Conservation (phyloP, 2,888 invertebrate species). For the Tridacna crocea region DNA sequence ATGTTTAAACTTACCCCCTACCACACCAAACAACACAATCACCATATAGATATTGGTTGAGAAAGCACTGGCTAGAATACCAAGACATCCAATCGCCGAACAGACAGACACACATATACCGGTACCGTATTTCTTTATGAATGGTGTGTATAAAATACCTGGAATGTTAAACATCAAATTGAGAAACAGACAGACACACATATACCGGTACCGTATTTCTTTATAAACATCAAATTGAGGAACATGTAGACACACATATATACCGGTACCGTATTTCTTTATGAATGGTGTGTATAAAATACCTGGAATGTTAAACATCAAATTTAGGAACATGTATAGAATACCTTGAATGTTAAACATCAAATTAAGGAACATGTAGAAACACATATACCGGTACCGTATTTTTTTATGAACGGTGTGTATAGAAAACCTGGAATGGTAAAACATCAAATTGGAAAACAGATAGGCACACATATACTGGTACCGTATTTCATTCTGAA, state of each 20-base stretch:
- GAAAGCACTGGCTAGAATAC: constrained; percentile 38
- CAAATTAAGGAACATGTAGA: constrained; percentile 31
- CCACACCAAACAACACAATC: constrained; percentile 33
- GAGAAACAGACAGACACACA: constrained; percentile 35
- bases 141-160: constrained; percentile 15
- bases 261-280: constrained; percentile 30
- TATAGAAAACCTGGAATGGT: constrained; percentile 4
- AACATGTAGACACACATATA: constrained; percentile 33
- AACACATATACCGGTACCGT: constrained; percentile 42
- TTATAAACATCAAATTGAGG: constrained; percentile 31
- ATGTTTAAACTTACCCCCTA: constrained; percentile 30
- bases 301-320: not conserved
- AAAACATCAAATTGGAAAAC: constrained; percentile 31
- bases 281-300: constrained; percentile 18
- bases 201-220: constrained; percentile 35
- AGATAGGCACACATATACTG: constrained; percentile 37
- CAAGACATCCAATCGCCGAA: constrained; percentile 36
- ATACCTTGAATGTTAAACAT: constrained; percentile 19
- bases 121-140: constrained; percentile 22
- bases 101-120: constrained; percentile 43
- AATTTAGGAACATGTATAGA: constrained; percentile 25
- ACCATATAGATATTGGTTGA: constrained; percentile 38
- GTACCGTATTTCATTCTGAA: constrained; percentile 22
- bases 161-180: not conserved
- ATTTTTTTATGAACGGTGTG: constrained; percentile 4